Evolutionary conservation across 1,140 invertebrate genomes (phyloP).

Genomic region (Drosophila santomea): DNA sequence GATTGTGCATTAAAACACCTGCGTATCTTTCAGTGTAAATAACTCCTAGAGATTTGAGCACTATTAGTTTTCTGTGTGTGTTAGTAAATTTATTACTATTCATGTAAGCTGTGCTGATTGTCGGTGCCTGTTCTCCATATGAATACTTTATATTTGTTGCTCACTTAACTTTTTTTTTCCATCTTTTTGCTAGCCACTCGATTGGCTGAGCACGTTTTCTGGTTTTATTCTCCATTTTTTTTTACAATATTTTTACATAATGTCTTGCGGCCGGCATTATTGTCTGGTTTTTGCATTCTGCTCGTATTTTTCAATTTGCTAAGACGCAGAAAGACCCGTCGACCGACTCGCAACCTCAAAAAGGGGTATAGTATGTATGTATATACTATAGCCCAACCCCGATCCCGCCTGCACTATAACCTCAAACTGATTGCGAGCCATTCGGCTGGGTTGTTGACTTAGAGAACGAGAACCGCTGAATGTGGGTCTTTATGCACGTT

Average conservation of each 20-base stretch:
- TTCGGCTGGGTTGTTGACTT: conserved; percentile 26
- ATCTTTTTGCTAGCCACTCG: conserved; percentile 25
- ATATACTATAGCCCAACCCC: background rate
- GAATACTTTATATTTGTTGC: background rate
- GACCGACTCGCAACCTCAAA: conserved; percentile 21
- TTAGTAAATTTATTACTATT: conserved; percentile 31
- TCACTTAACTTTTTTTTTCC: conserved; percentile 1
- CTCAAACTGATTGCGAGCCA: conserved; percentile 32
- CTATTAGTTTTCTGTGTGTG: conserved; percentile 2
- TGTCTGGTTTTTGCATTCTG: conserved; percentile 25
- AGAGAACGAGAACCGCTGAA: conserved; percentile 36
- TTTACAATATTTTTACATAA: conserved; percentile 59
- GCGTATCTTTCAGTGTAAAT: background rate
- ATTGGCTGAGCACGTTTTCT: conserved; percentile 54
- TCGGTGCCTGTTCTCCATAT: conserved; percentile 8
- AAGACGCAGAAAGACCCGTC: conserved; percentile 56
- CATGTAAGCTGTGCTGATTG: conserved; percentile 27
- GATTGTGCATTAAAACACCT: background rate
- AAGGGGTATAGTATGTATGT: background rate
- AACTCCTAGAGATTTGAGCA: background rate
- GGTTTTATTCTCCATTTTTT: conserved; percentile 21
- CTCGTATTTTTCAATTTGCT: conserved; percentile 51
- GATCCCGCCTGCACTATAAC: conserved; percentile 26
- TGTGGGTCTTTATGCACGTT: conserved; percentile 71
- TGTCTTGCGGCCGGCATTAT: conserved; percentile 65